Conservation (phyloP, 2,113 vertebrate species). For the Cyanoramphus novaezelandiae region DNA sequence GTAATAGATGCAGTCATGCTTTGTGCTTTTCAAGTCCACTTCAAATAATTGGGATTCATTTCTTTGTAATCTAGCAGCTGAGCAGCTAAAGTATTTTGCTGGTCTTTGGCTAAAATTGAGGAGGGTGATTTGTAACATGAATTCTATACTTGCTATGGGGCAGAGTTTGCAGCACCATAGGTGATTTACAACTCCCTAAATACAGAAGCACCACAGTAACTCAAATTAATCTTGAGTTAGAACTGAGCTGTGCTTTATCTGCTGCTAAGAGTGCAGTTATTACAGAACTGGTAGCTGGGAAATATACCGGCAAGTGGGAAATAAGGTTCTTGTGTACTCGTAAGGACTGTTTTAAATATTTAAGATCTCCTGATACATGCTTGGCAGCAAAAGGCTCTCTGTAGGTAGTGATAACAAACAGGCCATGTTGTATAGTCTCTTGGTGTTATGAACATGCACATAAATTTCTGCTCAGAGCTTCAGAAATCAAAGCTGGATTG, state of each 20-base stretch:
- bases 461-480: not conserved
- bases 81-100: not conserved
- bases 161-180: not conserved
- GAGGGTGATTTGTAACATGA: not conserved
- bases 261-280: not conserved
- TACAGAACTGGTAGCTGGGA: not conserved
- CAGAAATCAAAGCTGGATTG: not conserved
- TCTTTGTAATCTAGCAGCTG: not conserved
- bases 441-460: not conserved
- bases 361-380: not conserved
- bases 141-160: rapidly evolving
- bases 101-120: not conserved
- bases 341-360: not conserved
- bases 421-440: not conserved
- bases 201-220: not conserved
- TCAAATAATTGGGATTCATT: not conserved
- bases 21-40: not conserved
- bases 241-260: not conserved
- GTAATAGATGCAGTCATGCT: not conserved
- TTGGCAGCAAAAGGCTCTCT: not conserved
- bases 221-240: not conserved
- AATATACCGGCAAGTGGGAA: not conserved
- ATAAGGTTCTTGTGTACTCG: not conserved
- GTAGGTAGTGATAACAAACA: not conserved
- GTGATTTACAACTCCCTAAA: not conserved